phyloP scores from a whole-genome alignment of 1,140 invertebrate genomes.

The Drosophila ironensis region DNA sequence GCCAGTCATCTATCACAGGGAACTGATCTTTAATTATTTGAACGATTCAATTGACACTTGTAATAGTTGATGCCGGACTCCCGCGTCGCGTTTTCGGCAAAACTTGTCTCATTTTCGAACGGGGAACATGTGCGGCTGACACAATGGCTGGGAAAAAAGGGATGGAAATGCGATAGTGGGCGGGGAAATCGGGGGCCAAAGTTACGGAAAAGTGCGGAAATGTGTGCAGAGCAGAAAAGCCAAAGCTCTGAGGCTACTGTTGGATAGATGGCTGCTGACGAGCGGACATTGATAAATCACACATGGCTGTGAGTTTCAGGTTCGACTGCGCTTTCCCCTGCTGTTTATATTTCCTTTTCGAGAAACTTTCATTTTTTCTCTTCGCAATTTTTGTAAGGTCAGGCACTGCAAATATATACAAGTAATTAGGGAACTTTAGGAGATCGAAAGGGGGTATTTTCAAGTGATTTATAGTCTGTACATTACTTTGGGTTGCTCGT shows the following conservation, averaged over 20 bases:
- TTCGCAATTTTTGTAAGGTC: neutral
- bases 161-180: no score
- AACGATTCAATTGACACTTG: conserved; percentile 42
- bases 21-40: conserved; percentile 41
- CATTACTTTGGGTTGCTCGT: no score
- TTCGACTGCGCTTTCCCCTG: conserved; percentile 26
- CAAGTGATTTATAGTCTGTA: no score
- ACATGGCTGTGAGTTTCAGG: conserved; percentile 41
- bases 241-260: conserved; percentile 17
- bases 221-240: neutral
- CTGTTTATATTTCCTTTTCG: conserved; percentile 34
- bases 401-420: conserved; percentile 44
- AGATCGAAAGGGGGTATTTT: no score
- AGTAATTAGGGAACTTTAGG: no score
- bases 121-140: conserved; percentile 42
- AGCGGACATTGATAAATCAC: conserved; percentile 76
- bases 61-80: conserved; percentile 27
- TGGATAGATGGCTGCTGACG: conserved; percentile 65
- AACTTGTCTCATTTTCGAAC: conserved; percentile 31
- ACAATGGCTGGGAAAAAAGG: conserved; percentile 20
- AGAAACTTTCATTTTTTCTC: conserved; percentile 8
- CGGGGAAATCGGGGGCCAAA: conserved; percentile 5
- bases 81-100: neutral
- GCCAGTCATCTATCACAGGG: conserved; percentile 23
- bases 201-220: conserved; percentile 1